Base-by-base conservation (phyloP, 2,797 vertebrate genomes). In the Limosa lapponica region DNA sequence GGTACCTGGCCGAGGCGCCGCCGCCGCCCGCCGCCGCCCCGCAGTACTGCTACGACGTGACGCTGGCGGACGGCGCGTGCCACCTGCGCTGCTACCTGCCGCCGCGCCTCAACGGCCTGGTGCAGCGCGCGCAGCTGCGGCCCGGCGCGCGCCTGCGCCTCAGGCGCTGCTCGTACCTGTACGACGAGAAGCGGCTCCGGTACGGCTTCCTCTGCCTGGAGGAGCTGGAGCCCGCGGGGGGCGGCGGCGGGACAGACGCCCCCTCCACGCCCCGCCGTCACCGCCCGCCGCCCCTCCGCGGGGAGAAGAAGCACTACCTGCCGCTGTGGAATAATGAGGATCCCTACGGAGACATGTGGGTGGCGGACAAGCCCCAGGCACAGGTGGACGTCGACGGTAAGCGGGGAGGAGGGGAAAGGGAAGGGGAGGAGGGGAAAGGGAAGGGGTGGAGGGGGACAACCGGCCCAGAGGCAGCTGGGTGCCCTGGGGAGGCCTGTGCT, bases 241-340 rank as follows among this genome's bases (percentile, higher is more conserved):
- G 16, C 12, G 1, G 44, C 28, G 46, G 13, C 11, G 58, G 36
- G 36, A 39, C 16, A 7, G 2, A 17, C 6, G 4, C 48, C 16
- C 46, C 44, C 8, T n/a, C 44, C 3, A 18, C 13, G 1, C 64
- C 8, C 27, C 11, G 16, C 43, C 13, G 0, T 13, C 32, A 51
- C 25, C 24, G 51, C 10, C 32, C 15, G 43, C 93, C 83, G 16
- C 99, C 99, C 1, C 98, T 99, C 17, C 97, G 97, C 62, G 94
- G 98, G 2, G 92, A 90, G 61, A 98, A 94, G 57, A 98, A 98
- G 62, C 99, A 99, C 94, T 99, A 99, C 96, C 97, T 99, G 69
- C 90, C 99, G 3, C 97, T 99, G 37, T 99, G 99, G 99, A 99
- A 99, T 94, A 99, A 99, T 36, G 99, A 99, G 62, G 99, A 99